Evolutionary conservation across 2,113 vertebrate genomes (phyloP), one percentile per base, ranked within the genome.

Genomic region (Aspidoscelis tigris): DNA sequence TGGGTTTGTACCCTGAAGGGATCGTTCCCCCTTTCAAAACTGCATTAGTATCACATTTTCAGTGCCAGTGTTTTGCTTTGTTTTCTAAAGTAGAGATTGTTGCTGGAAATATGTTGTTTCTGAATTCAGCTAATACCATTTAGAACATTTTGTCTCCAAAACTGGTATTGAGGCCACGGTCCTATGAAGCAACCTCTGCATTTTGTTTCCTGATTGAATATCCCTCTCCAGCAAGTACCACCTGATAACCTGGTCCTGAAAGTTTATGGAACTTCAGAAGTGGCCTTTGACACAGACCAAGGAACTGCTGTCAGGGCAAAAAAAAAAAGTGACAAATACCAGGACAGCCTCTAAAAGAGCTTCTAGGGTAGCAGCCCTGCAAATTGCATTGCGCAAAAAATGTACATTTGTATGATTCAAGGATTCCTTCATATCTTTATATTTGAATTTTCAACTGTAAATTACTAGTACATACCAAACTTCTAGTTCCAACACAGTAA

Each of bases 41-140:
- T 58, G 44, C 7, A 77, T 87, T 86, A 18, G 76, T 58, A 2
- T 7, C 44, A 69, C 65, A 64, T 0, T 0, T 53, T 87, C 80
- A 85, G 78, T 90, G 82, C 41, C 77, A 43, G 12, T 0, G 0
- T 21, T 80, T 89, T 93, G 10, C 73, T 68, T 86, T 84, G 21
- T 68, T 83, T 55, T 55, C 5, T 47, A 76, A 66, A 24, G 20
- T 70, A 71, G 44, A 84, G 84, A 80, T 78, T 58, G 83, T 3
- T 76, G 10, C 0, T 65, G 58, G 68, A 68, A 85, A 72, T 75
- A 82, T 75, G 58, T 89, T 79, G 75, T 75, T 83, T 84, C 80
- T 90, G 74, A 78, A 53, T 3, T 58, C 81, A 81, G 68, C 84
- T 93, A 90, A 83, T 86, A 93, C 93, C 76, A 85, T 81, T 65